Evolutionary conservation across 1,140 invertebrate genomes (phyloP), one percentile per base, ranked within the genome.

Genomic region (Brachionus calyciflorus): DNA sequence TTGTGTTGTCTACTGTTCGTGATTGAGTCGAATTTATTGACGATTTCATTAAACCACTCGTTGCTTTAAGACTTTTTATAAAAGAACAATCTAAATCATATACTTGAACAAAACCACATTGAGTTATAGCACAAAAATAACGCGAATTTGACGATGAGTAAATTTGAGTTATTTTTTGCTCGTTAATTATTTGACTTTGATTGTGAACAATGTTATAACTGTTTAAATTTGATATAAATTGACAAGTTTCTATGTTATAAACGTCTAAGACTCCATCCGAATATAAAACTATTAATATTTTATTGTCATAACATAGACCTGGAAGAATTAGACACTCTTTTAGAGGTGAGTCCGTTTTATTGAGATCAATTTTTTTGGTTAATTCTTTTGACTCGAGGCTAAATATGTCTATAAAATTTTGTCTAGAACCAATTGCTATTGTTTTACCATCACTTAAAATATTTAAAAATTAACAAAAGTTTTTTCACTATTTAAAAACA

Each of bases 311-410:
- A 7, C 46, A 49, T 10, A 55, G 17, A 21, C 69, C 69, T 17
- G 69, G 69, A 19, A 73, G 24, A 33, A 73, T 49, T 24, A 49
- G 24, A 46, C 69, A 73, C 19, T 73, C 69, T 73, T 73, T 73
- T 33, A 73, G 30, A 37, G 19, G 1, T 10, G 60, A 65, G 5
- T 65, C 60, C 21, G 46, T 40, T 21, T 73, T 37, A n/a, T 73
- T 55, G 1, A 73, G 14, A 0, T 73, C 46, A 73, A 73, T 73
- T 41, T 55, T 73, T 41, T 33, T 33, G 5, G 6, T n/a, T 3
- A 73, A 51, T 9, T 73, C 46, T 53, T 49, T 55, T 40, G 30
- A 26, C 24, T 73, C 69, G 7, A 73, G 37, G 17, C 28, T 40
- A 12, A 19, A 73, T 2, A 73, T 12, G 19, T 73, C 44, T n/a